A percentile compares a stretch with the other conserved stretches of the same genome.
phyloP scores from a whole-genome alignment of 1,140 invertebrate genomes.

The Bombus polaris region DNA sequence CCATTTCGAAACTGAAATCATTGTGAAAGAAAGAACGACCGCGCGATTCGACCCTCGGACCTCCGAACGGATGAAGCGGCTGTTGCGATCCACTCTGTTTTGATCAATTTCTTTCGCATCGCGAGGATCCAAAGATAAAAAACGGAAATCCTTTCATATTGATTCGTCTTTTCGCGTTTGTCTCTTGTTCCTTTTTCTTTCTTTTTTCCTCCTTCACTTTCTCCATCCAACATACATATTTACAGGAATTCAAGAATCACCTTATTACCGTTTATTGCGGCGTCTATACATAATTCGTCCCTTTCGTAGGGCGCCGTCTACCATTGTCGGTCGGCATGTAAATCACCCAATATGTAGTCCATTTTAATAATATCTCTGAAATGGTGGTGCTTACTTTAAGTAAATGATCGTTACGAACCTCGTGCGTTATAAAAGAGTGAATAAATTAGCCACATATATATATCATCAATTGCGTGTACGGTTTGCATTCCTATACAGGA shows the following conservation, averaged over 20 bases:
- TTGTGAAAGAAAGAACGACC: not conserved
- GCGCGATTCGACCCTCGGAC: not conserved
- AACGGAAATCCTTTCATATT: not conserved
- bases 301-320: constrained; percentile 50
- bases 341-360: constrained; percentile 57
- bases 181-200: not conserved
- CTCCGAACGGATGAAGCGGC: not conserved
- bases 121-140: not conserved
- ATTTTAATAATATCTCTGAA: constrained; percentile 63
- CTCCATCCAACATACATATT: not conserved
- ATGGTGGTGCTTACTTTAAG: constrained; percentile 37
- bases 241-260: constrained; percentile 20
- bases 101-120: not conserved
- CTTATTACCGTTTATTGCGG: constrained; percentile 49
- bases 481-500: not conserved
- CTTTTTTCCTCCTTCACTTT: not conserved
- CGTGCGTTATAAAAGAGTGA: constrained; percentile 36
- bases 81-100: not conserved
- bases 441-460: constrained; percentile 15
- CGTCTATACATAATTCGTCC: constrained; percentile 5
- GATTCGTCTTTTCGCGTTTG: not conserved
- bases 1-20: not conserved
- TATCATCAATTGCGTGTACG: not conserved
- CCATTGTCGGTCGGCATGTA: constrained; percentile 60
- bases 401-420: constrained; percentile 50